These are phyloP conservation scores for Girardinus metallicus DNA, from an alignment of 2,797 vertebrate genomes.

Conservation along the genomic window DNA sequence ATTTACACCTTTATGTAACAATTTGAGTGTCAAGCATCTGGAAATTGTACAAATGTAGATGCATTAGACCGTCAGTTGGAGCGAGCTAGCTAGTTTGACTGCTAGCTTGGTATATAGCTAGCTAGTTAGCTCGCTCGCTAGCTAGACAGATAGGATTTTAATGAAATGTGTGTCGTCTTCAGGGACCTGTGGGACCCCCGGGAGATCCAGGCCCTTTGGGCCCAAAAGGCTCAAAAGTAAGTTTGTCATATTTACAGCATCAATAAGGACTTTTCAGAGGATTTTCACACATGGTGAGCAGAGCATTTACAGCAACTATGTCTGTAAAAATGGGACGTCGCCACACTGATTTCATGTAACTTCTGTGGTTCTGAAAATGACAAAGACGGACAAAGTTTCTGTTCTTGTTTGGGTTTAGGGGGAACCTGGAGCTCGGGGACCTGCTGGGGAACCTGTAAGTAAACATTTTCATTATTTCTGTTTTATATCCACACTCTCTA, in stretches of 20 bases:
- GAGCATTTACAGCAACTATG: not conserved
- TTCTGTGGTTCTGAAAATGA: not conserved
- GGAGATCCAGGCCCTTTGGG: conserved; percentile 85
- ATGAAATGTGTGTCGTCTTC: conserved; percentile 25
- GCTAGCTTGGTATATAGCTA: not conserved
- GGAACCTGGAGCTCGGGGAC: conserved; percentile 85
- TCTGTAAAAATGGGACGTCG: not conserved
- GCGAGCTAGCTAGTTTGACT: too few relatives aligned
- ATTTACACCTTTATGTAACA: not conserved
- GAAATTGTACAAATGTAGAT: not conserved
- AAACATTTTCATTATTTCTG: conserved; percentile 1
- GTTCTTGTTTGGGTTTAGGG: conserved; percentile 54
- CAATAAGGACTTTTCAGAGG: not conserved
- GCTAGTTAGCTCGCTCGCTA: not conserved
- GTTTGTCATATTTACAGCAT: conserved; percentile 34
- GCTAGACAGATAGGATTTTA: not conserved
- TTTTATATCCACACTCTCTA: not conserved
- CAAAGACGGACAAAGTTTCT: not conserved
- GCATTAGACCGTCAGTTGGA: not conserved
- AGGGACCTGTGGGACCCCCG: conserved; percentile 91
- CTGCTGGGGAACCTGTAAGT: conserved; percentile 88
- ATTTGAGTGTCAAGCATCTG: not conserved
- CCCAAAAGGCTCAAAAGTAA: conserved; percentile 86
- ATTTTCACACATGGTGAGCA: not conserved
- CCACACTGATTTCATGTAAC: not conserved